Base-by-base conservation (phyloP, 2,113 vertebrate species). In the Nibea coibor region DNA sequence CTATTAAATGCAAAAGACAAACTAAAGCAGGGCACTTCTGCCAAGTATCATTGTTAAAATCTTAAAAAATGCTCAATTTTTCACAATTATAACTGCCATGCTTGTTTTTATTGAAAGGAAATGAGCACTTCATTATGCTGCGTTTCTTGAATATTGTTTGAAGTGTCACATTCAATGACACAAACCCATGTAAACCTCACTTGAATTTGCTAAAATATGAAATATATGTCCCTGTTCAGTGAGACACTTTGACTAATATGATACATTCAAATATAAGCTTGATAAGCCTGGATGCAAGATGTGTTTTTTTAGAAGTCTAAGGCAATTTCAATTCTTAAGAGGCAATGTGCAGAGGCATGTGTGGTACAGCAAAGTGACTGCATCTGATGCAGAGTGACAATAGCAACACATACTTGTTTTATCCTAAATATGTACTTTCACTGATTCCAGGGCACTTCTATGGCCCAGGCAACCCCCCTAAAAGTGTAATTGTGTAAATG, bases 351-450 rank as follows among this genome's bases (percentile, higher is more conserved):
- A 71, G 47, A 56, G 20, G 0, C 22, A 54, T 58, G 47, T 75
- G 58, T n/a, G 24, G 28, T 59, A 35, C 19, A 61, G 50, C 26
- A 47, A 70, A 72, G 71, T 31, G 24, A 73, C 11, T 71, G 51
- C 42, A 70, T 76, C 50, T 28, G 31, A 80, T 75, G 72, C 42
- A 31, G 61, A 66, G 42, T 73, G 71, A 83, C 63, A 75, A 64
- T 11, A 56, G 63, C 35, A 74, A 64, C 67, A 80, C 20, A 64
- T 67, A 42, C 64, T 20, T 4, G 4, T 79, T 72, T 64, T 35
- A 79, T 59, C 26, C 65, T 35, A 70, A 75, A 72, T 35, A 45
- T 51, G 68, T 85, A 63, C 53, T 67, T 19, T 28, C 1, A 75
- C 5, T 73, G 63, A 50, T 72, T 66, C 24, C 4, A 61, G 80